phyloP scores from a whole-genome alignment of 2,888 invertebrate genomes.

The Strigamia transsilvanica region DNA sequence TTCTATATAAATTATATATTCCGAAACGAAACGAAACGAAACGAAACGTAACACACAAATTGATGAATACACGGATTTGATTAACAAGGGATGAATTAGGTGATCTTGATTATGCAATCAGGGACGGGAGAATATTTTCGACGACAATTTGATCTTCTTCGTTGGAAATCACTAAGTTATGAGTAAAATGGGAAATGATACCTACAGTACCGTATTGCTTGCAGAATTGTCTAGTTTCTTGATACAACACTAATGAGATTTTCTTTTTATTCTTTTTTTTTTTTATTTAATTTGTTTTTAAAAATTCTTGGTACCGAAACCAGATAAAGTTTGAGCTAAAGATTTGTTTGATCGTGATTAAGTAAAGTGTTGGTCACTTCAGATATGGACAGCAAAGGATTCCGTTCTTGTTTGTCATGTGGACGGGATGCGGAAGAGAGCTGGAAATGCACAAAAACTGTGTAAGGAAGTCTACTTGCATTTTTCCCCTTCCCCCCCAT shows the following conservation, averaged over 20 bases:
- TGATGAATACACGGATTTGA: too few species aligned
- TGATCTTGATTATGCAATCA: not conserved
- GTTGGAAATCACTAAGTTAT: not conserved
- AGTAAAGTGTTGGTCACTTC: constrained; percentile 80
- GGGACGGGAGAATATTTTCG: not conserved
- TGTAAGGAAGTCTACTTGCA: not conserved
- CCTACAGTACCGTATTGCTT: not conserved
- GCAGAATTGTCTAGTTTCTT: not conserved
- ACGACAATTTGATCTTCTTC: not conserved
- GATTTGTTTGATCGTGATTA: constrained; percentile 66
- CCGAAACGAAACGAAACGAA: too few species aligned
- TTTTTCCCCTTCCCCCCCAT: not conserved
- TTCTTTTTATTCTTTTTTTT: not conserved
- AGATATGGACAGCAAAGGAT: constrained; percentile 78
- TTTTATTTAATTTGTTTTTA: too few species aligned
- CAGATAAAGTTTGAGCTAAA: constrained; percentile 26
- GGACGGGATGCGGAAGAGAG: constrained; percentile 46
- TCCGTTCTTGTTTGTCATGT: constrained; percentile 70
- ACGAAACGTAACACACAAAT: too few species aligned
- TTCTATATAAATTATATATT: too few species aligned
- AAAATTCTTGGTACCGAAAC: too few species aligned
- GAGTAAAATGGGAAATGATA: not conserved
- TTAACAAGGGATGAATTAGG: too few species aligned
- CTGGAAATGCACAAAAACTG: constrained; percentile 37
- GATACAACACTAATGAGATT: not conserved